Evolutionary conservation across 2,797 vertebrate genomes (phyloP).

Genomic region (Adrianichthys oophorus): DNA sequence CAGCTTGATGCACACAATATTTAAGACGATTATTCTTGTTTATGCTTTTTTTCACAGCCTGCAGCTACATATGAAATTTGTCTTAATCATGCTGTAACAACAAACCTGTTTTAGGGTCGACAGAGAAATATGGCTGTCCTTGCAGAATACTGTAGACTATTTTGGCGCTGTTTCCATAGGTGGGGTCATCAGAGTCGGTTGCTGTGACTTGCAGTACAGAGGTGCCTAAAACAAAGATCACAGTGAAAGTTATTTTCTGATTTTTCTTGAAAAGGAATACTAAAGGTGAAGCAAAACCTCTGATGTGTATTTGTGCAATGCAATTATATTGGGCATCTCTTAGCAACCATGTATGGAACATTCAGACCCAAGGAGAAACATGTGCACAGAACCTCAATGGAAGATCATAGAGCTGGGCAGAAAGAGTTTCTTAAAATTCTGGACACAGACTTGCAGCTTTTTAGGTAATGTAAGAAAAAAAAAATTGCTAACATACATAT

Average conservation of each 20-base stretch:
- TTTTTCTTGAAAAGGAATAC: background rate
- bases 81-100: constrained; percentile 8
- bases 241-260: constrained; percentile 4
- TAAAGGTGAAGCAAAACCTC: background rate
- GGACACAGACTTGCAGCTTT: background rate
- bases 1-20: constrained; percentile 18
- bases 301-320: background rate
- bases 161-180: constrained; percentile 96
- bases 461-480: background rate
- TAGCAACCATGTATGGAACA: constrained; percentile 4
- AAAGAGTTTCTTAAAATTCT: background rate
- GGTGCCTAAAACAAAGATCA: constrained; percentile 80
- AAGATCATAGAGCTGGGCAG: background rate
- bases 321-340: constrained; percentile 2
- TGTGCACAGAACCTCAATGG: constrained; percentile 10
- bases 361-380: background rate
- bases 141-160: constrained; percentile 98
- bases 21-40: constrained; percentile 25
- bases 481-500: background rate
- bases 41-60: constrained; percentile 11
- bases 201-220: constrained; percentile 97
- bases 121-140: constrained; percentile 98
- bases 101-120: constrained; percentile 96
- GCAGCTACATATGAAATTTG: background rate
- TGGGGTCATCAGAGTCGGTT: constrained; percentile 94